phyloP scores from a whole-genome alignment of 1,140 invertebrate species.

The Panulirus ornatus region DNA sequence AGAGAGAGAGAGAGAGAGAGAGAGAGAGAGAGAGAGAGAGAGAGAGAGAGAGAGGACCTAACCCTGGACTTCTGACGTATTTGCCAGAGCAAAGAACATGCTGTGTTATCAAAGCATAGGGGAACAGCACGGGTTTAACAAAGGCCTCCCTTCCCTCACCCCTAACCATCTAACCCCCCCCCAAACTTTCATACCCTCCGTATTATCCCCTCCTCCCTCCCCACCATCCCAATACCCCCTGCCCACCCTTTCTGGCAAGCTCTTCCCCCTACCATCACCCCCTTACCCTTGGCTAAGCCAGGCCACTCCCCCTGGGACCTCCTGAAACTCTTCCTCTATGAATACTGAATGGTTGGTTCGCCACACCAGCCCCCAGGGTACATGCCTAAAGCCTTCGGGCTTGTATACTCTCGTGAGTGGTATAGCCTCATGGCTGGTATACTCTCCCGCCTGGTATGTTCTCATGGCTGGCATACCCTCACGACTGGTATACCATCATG shows the following conservation, averaged over 20 bases:
- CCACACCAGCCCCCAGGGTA: constrained; percentile 1
- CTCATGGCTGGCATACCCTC: background rate
- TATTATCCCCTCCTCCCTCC: background rate
- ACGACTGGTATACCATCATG: background rate
- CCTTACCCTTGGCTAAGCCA: constrained; percentile 22
- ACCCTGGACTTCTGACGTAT: background rate
- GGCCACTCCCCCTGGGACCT: constrained; percentile 14
- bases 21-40: background rate
- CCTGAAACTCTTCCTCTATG: constrained; percentile 45
- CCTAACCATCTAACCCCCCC: background rate
- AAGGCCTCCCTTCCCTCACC: background rate
- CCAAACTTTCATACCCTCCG: background rate
- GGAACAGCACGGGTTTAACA: background rate
- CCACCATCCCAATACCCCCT: background rate
- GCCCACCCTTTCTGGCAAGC: background rate
- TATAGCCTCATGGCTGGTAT: background rate
- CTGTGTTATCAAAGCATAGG: background rate
- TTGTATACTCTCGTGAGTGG: too few species aligned
- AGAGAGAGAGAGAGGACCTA: constrained; percentile 6
- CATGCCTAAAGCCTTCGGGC: too few species aligned
- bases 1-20: background rate
- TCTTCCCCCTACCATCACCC: background rate
- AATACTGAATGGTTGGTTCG: constrained; percentile 18
- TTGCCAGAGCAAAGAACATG: background rate
- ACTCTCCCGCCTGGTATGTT: background rate